Conservation (phyloP, 2,888 invertebrate species). For the Drosophila macrospina region DNA sequence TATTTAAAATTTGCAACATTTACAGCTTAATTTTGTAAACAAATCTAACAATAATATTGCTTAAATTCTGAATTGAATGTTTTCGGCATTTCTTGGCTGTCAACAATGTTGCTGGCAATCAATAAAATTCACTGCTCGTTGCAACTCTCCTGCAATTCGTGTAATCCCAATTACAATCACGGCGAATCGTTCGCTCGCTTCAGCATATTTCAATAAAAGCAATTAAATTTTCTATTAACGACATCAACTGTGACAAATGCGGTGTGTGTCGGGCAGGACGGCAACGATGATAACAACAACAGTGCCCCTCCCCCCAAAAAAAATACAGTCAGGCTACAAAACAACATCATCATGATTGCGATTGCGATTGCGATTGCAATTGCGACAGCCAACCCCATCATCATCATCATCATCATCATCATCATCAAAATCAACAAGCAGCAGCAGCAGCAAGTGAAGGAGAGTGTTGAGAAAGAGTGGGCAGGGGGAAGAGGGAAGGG, state of each 20-base stretch:
- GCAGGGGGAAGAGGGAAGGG: background rate
- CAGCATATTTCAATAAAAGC: slow-evolving; percentile 74
- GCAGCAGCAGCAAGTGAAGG: slow-evolving; percentile 32
- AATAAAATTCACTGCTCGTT: slow-evolving; percentile 53
- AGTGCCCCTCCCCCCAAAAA: slow-evolving; percentile 21
- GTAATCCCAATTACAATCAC: slow-evolving; percentile 65
- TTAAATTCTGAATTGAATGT: slow-evolving; percentile 11
- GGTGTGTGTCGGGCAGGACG: slow-evolving; percentile 7
- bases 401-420: slow-evolving; percentile 66
- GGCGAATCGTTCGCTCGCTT: slow-evolving; percentile 17
- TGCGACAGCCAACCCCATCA: slow-evolving; percentile 35
- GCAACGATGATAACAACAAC: slow-evolving; percentile 31
- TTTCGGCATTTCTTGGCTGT: slow-evolving; percentile 17
- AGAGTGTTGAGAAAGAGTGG: background rate
- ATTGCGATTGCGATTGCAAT: slow-evolving; percentile 33
- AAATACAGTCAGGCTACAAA: slow-evolving; percentile 40
- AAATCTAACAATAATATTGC: background rate
- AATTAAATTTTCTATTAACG: slow-evolving; percentile 77
- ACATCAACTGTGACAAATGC: slow-evolving; percentile 35
- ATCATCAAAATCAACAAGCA: slow-evolving; percentile 66
- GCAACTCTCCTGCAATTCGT: slow-evolving; percentile 38
- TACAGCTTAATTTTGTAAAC: background rate
- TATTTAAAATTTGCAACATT: background rate
- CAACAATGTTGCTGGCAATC: slow-evolving; percentile 42
- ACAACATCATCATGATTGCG: slow-evolving; percentile 50